phyloP scores from a whole-genome alignment of 2,797 vertebrate species.

The Loris lydekkerianus region DNA sequence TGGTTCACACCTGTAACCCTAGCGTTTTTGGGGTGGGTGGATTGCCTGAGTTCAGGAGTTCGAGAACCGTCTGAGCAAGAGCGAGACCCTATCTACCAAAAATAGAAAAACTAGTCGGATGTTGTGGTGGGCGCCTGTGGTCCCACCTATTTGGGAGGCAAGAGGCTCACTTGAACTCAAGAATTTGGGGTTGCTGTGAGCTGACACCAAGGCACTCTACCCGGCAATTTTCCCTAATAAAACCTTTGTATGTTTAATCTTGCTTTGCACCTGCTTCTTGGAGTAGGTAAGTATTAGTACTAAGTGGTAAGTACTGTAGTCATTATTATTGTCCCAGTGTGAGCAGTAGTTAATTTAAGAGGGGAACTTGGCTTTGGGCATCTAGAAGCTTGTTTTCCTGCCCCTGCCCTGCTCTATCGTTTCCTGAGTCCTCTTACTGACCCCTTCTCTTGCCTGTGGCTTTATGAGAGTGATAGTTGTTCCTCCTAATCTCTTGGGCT shows the following conservation, averaged over 20 bases:
- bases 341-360: not conserved
- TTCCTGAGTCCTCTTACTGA: not conserved
- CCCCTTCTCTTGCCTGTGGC: rapidly evolving
- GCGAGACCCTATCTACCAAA: too few species aligned
- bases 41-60: too few species aligned
- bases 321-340: too few species aligned
- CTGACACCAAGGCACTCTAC: too few species aligned
- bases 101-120: too few species aligned
- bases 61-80: too few species aligned
- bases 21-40: too few species aligned
- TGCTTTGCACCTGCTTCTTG: constrained; percentile 5
- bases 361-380: not conserved
- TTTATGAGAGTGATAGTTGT: not conserved
- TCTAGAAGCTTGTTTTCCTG: not conserved
- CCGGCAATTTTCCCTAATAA: not conserved
- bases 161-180: too few species aligned
- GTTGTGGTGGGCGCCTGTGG: too few species aligned
- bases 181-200: too few species aligned
- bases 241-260: not conserved
- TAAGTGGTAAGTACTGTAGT: not conserved
- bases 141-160: too few species aligned
- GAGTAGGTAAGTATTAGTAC: not conserved
- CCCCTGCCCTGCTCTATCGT: not conserved
- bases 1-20: too few species aligned
- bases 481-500: not conserved